Base-by-base conservation (phyloP, 2,797 vertebrate species). In the Dallia pectoralis region DNA sequence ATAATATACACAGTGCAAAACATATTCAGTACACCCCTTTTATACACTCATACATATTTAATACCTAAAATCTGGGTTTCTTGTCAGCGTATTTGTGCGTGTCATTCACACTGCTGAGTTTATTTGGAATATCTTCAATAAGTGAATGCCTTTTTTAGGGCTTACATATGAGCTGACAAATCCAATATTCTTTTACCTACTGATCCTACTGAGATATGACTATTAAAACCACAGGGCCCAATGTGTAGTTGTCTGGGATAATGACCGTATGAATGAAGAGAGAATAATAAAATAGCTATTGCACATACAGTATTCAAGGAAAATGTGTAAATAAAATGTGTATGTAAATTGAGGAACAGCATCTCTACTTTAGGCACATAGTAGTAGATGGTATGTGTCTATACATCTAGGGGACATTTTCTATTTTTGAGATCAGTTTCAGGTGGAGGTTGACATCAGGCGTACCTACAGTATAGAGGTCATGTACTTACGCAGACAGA, bases 351-450 rank as follows among this genome's bases (percentile, higher is more conserved):
- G 1, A 59, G 75, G 69, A 14, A 70, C 36, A 32, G 30, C 63
- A 77, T 51, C 79, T 81, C 64, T 69, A 75, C 32, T 3, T 7
- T 53, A 7, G 51, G 51, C n/a, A 25, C 53, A 22, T 25, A 25
- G 18, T 53, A 53, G 51, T 25, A 64, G 0, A 27, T 33, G 74
- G 84, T 86, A 79, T 75, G 29, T 3, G 7, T 16, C 3, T 69
- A 29, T 22, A 30, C 70, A 69, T 47, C 61, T 36, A 75, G 36
- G 70, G 86, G 77, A 80, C 74, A 63, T 25, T 87, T 87, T 87
- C 87, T 83, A 86, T 85, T 83, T 69, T 68, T 64, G 69, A 86
- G 78, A 86, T 71, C 79, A 78, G 77, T 83, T 80, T 62, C 48
- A 29, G 70, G 62, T 66, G 49, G 4, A 16, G 15, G 33, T n/a